These are phyloP conservation scores for Indicator maculatus DNA, from an alignment of 2,113 vertebrate species.

Conservation along the genomic window DNA sequence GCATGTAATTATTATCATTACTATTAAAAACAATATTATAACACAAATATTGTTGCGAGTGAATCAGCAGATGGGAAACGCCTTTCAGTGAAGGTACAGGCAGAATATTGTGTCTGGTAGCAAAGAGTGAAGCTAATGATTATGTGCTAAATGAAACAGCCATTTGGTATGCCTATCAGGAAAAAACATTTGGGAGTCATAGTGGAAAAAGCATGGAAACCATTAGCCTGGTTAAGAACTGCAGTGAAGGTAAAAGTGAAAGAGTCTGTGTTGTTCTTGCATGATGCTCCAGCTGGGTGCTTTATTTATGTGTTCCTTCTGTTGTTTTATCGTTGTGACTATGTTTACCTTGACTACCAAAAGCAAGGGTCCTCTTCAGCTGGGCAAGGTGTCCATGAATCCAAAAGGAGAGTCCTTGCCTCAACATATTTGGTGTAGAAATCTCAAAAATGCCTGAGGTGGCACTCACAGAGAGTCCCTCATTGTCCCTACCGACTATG, in stretches of 20 bases:
- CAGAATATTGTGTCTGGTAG: conserved; percentile 45
- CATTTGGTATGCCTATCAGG: conserved; percentile 35
- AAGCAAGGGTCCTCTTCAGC: neutral
- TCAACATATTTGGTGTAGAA: neutral
- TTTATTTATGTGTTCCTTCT: neutral
- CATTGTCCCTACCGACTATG: fast-evolving
- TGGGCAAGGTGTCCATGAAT: fast-evolving
- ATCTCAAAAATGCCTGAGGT: neutral
- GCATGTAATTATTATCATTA: neutral
- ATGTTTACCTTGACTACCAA: neutral
- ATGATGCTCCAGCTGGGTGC: neutral
- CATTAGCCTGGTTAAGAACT: neutral
- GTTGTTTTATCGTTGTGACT: neutral
- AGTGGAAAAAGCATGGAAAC: conserved; percentile 66
- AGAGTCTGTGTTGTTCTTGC: neutral
- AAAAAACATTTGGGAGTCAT: conserved; percentile 67
- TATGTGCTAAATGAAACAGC: conserved; percentile 66
- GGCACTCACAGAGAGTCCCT: fast-evolving
- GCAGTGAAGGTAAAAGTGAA: conserved; percentile 1
- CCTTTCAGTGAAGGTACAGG: conserved; percentile 27
- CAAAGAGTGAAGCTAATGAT: conserved; percentile 45
- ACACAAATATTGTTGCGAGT: neutral
- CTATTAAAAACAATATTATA: neutral
- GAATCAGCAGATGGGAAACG: conserved; percentile 55
- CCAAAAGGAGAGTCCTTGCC: neutral